phyloP scores from a whole-genome alignment of 2,888 invertebrate genomes.

The Siphlonurus alternatus region DNA sequence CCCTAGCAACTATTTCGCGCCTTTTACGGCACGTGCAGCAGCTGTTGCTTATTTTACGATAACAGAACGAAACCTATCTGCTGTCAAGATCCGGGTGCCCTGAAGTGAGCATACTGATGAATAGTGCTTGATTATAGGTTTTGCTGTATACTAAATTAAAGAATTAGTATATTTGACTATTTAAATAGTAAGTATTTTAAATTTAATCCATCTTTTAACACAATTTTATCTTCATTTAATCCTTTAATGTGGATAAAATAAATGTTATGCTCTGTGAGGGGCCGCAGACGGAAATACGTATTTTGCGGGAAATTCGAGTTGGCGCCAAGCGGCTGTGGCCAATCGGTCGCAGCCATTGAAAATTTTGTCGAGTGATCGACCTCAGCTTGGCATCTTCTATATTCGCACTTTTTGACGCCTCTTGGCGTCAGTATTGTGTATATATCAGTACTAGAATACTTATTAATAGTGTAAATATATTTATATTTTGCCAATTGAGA shows the following conservation, averaged over 20 bases:
- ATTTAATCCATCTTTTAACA: no score
- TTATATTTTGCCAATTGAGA: not conserved
- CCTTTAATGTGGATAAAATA: no score
- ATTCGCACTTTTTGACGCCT: not conserved
- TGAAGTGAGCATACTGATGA: not conserved
- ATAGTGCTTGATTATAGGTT: no score
- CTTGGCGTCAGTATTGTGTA: not conserved
- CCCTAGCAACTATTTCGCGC: not conserved
- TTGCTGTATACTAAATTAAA: no score
- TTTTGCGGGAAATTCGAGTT: slow-evolving; percentile 16
- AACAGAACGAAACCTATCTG: not conserved
- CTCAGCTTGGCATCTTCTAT: slow-evolving; percentile 1
- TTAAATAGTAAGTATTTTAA: no score
- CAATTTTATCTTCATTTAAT: no score
- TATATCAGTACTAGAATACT: no score
- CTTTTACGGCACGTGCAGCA: slow-evolving; percentile 1
- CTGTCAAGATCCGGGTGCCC: not conserved
- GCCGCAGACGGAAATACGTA: slow-evolving; percentile 15
- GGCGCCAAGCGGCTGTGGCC: slow-evolving; percentile 16
- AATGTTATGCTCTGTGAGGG: slow-evolving; percentile 12
- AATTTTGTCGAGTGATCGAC: slow-evolving; percentile 7
- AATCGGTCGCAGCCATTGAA: slow-evolving; percentile 14
- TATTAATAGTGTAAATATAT: not conserved
- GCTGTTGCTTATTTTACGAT: slow-evolving; percentile 1
- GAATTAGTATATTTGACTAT: no score